These are phyloP conservation scores for Nothobranchius furzeri DNA, from an alignment of 2,113 vertebrate genomes.

Conservation along the genomic window DNA sequence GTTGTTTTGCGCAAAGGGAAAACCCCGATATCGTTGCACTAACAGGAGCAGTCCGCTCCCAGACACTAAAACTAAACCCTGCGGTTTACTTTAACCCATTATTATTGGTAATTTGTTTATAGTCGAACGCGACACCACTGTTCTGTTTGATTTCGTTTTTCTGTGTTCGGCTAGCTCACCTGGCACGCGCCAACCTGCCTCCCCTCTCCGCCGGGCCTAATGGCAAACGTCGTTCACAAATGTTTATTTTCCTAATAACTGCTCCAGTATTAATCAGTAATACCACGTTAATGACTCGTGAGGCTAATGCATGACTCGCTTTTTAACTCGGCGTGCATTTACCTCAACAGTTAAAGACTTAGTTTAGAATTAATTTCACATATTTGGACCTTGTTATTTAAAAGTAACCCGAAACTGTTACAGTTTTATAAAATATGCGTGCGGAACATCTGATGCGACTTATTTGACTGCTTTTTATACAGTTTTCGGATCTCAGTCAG, in stretches of 20 bases:
- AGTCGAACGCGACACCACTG: no score
- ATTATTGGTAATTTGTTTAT: no score
- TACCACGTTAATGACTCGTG: neutral
- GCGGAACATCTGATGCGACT: fast-evolving
- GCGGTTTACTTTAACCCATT: conserved; percentile 1
- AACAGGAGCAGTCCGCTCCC: conserved; percentile 33
- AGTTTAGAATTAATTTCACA: neutral
- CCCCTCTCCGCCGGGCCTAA: conserved; percentile 9
- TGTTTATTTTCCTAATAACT: neutral
- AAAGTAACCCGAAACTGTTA: neutral
- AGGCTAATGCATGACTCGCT: fast-evolving
- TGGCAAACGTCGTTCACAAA: conserved; percentile 1
- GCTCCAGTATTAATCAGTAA: no score
- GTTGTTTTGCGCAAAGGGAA: conserved; percentile 67
- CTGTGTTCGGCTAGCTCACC: neutral
- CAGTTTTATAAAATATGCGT: neutral
- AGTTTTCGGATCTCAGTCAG: no score
- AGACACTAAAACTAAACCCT: neutral
- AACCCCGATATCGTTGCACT: conserved; percentile 58
- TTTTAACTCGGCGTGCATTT: neutral
- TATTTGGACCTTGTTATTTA: no score
- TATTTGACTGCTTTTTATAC: no score
- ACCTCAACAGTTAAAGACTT: fast-evolving
- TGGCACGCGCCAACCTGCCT: conserved; percentile 2
- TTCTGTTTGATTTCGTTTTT: fast-evolving